Evolutionary conservation across 2,797 vertebrate species (phyloP).

Genomic region (Halcyon badia): DNA sequence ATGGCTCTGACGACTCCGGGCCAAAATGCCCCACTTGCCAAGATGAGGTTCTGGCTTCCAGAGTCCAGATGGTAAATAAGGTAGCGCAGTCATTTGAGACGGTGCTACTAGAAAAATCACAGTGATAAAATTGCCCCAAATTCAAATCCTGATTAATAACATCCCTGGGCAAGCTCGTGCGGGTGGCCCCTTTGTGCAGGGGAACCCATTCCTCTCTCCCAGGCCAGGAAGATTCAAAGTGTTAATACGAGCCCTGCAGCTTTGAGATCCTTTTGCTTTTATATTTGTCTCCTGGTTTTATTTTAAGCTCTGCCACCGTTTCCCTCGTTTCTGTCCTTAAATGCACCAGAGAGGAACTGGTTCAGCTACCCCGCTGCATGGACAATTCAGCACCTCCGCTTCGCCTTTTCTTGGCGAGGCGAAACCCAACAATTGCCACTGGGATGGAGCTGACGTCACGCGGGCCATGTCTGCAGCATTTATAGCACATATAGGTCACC

Average conservation of each 20-base stretch:
- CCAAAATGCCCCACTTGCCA: neutral
- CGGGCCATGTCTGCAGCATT: conserved; percentile 47
- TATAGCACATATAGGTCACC: conserved; percentile 65
- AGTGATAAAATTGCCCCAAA: neutral
- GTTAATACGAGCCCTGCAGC: neutral
- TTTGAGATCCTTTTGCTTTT: neutral
- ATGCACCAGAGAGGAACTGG: conserved; percentile 62
- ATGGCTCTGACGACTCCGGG: neutral
- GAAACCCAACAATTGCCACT: conserved; percentile 45
- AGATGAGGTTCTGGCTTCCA: neutral
- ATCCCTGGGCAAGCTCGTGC: neutral
- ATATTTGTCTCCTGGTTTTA: conserved; percentile 42
- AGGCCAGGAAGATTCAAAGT: neutral
- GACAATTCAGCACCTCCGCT: conserved; percentile 66
- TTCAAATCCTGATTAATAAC: neutral
- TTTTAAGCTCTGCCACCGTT: conserved; percentile 59
- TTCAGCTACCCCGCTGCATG: conserved; percentile 27
- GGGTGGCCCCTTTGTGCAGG: neutral
- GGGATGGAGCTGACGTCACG: conserved; percentile 53
- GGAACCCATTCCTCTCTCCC: neutral
- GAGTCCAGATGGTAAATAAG: neutral
- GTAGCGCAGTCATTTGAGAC: neutral
- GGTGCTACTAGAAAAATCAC: neutral
- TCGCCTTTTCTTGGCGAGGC: conserved; percentile 50
- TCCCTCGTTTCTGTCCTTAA: conserved; percentile 61